Evolutionary conservation across 2,797 vertebrate genomes (phyloP), one percentile per base, ranked within the genome.

Genomic region (Enteromius treurensis): DNA sequence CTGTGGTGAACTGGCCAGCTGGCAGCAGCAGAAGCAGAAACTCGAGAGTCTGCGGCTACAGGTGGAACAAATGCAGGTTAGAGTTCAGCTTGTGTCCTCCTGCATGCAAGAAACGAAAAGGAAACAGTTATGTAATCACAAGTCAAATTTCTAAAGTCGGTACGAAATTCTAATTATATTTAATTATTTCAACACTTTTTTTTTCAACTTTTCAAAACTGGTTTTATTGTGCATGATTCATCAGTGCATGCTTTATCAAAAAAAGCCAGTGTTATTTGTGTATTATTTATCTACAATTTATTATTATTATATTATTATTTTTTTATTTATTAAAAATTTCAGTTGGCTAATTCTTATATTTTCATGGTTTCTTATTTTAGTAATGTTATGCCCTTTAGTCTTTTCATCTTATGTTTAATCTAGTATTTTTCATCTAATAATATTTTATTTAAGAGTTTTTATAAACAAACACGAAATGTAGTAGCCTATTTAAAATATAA

Each of bases 1-100:
- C 68, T 92, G 92, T 80, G 93, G 94, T 4, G 96, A 97, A 80
- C 92, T 96, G 26, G 92, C 92, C 76, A 93, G 93, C 84, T 99
- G 97, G 96, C 97, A 96, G 19, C 96, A 97, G 71, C 92, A 94
- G 29, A 89, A 93, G 85, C 93, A 94, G 87, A 96, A 97, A 86
- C 93, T 97, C 86, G 97, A 99, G 53, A 96, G 92, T 87, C 92
- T 98, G 86, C 93, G 93, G 3, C 74, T 98, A 88, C 97, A 97
- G 88, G 90, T 99, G 92, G 97, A 98, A 87, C 97, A 99, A 90
- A 97, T 99, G 95, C 97, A 98, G 96, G 97, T 97, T 93, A 87
- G 91, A 21, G 5, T 10, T 51, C 7, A n/a, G 58, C 13, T 53
- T 32, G 26, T 47, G 45, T 13, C 14, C 19, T 34, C 34, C 49